Evolutionary conservation across 2,113 vertebrate genomes (phyloP).

Genomic region (Myotis lucifugus): DNA sequence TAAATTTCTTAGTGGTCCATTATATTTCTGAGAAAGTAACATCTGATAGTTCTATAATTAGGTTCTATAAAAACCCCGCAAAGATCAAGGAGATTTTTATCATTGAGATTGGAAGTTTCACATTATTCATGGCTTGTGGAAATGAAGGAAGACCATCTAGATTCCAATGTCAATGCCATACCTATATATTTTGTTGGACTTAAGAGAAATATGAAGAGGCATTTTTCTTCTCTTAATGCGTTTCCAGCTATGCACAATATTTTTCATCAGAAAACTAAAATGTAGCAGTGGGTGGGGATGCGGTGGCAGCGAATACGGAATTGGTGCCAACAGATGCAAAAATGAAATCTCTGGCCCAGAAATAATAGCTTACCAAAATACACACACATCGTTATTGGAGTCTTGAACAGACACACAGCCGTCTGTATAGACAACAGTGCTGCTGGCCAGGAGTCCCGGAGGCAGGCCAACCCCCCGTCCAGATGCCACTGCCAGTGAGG

Average conservation of each 20-base stretch:
- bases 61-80: background rate
- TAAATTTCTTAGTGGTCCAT: constrained; percentile 2
- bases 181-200: background rate
- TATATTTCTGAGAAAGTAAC: constrained; percentile 23
- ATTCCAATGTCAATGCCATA: background rate
- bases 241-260: constrained; percentile 26
- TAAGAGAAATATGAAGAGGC: constrained; percentile 23
- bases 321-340: constrained; percentile 69
- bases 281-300: constrained; percentile 7
- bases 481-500: constrained; percentile 83
- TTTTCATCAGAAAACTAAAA: constrained; percentile 58
- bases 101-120: background rate
- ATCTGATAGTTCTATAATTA: constrained; percentile 21
- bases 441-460: constrained; percentile 82
- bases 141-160: background rate
- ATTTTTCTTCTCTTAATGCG: constrained; percentile 42
- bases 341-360: constrained; percentile 76
- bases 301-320: background rate
- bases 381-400: constrained; percentile 82
- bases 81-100: background rate
- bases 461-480: constrained; percentile 84
- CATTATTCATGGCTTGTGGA: background rate
- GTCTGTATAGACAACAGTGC: constrained; percentile 82
- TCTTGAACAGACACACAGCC: constrained; percentile 78
- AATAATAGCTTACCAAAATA: constrained; percentile 81